Evolutionary conservation across 2,888 invertebrate species (phyloP).

Genomic region (Didymodactylos carnosus): DNA sequence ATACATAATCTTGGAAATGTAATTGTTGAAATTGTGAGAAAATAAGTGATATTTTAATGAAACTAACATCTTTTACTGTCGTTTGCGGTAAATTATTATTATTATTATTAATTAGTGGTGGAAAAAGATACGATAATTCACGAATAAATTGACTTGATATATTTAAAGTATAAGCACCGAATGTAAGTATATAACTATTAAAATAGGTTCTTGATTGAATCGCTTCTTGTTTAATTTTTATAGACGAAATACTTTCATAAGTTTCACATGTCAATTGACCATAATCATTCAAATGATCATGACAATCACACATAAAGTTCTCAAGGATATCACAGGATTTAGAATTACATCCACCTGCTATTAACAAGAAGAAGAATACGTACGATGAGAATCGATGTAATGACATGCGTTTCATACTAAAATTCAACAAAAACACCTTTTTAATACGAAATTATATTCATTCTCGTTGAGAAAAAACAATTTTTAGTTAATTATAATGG

Average conservation of each 20-base stretch:
- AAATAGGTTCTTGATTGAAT: background rate
- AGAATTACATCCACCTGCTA: too few relatives aligned
- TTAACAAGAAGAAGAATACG: too few relatives aligned
- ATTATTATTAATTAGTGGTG: background rate
- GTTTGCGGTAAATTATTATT: too few relatives aligned
- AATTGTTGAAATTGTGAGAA: background rate
- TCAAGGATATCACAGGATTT: background rate
- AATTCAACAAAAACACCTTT: too few relatives aligned
- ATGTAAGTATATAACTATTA: background rate
- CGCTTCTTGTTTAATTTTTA: background rate
- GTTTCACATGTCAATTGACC: background rate
- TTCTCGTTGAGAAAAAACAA: too few relatives aligned
- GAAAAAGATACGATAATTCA: background rate
- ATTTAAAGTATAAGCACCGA: background rate
- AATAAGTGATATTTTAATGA: background rate
- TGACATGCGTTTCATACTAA: too few relatives aligned
- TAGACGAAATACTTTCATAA: background rate
- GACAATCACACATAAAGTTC: background rate
- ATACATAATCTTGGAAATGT: background rate
- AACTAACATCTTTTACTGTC: background rate
- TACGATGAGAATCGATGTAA: too few relatives aligned
- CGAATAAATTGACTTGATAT: background rate
- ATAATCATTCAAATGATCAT: background rate
- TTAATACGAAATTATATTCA: too few relatives aligned
- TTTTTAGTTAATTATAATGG: too few relatives aligned